These are phyloP conservation scores for Amphiprion clarkii DNA, from an alignment of 2,797 vertebrate species.

Conservation along the genomic window DNA sequence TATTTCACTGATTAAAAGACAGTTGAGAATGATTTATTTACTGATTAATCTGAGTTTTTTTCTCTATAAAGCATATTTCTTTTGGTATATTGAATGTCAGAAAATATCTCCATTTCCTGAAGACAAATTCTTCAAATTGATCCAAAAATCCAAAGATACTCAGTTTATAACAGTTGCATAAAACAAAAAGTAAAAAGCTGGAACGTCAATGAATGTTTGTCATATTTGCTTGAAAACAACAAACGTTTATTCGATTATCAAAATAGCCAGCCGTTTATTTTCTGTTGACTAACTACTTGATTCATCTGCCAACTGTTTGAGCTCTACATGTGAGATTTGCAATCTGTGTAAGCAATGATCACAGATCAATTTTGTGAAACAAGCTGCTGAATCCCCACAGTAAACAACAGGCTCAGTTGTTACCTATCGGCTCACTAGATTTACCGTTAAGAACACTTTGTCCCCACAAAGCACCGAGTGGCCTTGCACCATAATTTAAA, in stretches of 20 bases:
- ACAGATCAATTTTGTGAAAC: background rate
- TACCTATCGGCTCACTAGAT: background rate
- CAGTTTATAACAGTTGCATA: too few species aligned
- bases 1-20: too few species aligned
- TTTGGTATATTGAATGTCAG: too few species aligned
- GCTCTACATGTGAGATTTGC: background rate
- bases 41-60: too few species aligned
- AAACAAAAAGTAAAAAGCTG: background rate
- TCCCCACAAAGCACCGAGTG: conserved; percentile 14
- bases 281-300: too few species aligned
- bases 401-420: background rate
- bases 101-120: too few species aligned
- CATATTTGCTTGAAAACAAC: background rate
- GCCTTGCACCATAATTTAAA: conserved; percentile 25
- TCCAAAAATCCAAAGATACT: too few species aligned
- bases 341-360: background rate
- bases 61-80: too few species aligned
- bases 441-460: conserved; percentile 1
- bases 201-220: background rate
- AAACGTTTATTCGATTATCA: background rate
- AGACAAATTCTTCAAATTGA: too few species aligned
- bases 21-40: too few species aligned
- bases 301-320: too few species aligned
- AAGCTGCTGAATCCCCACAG: background rate
- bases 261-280: background rate